Base-by-base conservation (phyloP, 2,797 vertebrate species). In the Dendrocincla tyrannina region DNA sequence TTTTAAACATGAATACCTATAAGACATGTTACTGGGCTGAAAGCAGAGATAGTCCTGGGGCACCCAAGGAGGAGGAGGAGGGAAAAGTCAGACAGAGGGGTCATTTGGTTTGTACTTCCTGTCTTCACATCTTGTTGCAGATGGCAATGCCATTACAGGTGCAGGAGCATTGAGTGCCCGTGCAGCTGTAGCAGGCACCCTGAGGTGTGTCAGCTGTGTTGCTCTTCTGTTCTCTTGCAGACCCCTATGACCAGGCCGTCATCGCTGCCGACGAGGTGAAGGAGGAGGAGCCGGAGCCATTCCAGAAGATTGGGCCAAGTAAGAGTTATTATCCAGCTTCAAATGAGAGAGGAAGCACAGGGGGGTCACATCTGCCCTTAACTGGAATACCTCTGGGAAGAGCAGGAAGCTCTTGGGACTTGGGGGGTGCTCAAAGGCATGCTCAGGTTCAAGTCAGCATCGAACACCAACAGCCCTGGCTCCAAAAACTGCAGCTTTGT, bases 231-330 rank as follows among this genome's bases (percentile, higher is more conserved):
- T 97, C 90, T 97, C 96, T 94, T 94, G 82, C 97, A 99, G 99
- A 99, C 98, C 99, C 99, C 32, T 99, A 99, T 30, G 99, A 99
- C 97, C 99, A 99, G 96, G 98, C 98, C 2, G 98, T 99, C 49
- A 98, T 99, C 75, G 98, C 99, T 17, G 98, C 99, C 35, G 99
- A 99, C 7, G 98, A 99, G 93, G 98, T 99, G 95, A 99, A 99
- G 97, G 99, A 99, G 94, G 99, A 99, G 96, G 98, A 99, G 84
- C 98, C 98, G 1, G 99, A 99, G 85, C 98, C 99, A 3, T 99
- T 99, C 98, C 99, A 99, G 98, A 99, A 99, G 98, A 99, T 99
- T 50, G 99, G 99, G 98, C 99, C 99, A 98, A 99, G 99, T 99
- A 99, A 98, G 99, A 95, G 87, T 67, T 91, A 22, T 7, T 74